Evolutionary conservation across 2,113 vertebrate genomes (phyloP).

Genomic region (Pseudorhombus dupliciocellatus): DNA sequence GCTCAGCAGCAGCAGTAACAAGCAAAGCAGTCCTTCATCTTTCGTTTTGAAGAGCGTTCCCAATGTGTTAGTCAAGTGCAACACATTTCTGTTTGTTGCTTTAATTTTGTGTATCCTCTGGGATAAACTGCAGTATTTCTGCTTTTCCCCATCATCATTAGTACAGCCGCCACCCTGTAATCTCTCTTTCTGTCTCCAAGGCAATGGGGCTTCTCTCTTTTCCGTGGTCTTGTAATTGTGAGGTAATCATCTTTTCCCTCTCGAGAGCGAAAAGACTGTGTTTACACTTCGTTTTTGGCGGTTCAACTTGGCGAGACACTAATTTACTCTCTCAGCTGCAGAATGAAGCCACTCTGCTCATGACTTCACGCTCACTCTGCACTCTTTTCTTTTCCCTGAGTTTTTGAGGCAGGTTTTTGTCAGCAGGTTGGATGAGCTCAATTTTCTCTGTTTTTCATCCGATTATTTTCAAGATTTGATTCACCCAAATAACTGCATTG

Average conservation of each 20-base stretch:
- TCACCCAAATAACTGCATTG: not conserved
- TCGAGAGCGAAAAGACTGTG: slow-evolving; percentile 72
- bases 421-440: slow-evolving; percentile 17
- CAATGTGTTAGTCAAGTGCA: slow-evolving; percentile 33
- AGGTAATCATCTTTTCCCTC: slow-evolving; percentile 76
- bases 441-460: not conserved
- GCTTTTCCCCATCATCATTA: slow-evolving; percentile 66
- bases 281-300: slow-evolving; percentile 72
- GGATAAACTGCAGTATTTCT: slow-evolving; percentile 59
- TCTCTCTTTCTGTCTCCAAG: slow-evolving; percentile 69
- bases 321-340: slow-evolving; percentile 62
- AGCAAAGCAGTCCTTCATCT: slow-evolving; percentile 26
- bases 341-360: slow-evolving; percentile 52
- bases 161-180: slow-evolving; percentile 62
- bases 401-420: slow-evolving; percentile 19
- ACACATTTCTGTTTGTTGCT: slow-evolving; percentile 48
- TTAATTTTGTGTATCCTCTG: slow-evolving; percentile 49
- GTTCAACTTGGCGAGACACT: slow-evolving; percentile 61
- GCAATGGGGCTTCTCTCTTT: slow-evolving; percentile 64
- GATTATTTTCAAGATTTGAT: not conserved
- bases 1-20: not conserved
- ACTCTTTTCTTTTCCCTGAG: slow-evolving; percentile 16
- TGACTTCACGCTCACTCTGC: slow-evolving; percentile 48
- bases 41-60: slow-evolving; percentile 41
- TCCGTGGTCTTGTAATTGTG: slow-evolving; percentile 72